Evolutionary conservation across 2,888 invertebrate species (phyloP).

Genomic region (Prosopocoilus inquinatus): DNA sequence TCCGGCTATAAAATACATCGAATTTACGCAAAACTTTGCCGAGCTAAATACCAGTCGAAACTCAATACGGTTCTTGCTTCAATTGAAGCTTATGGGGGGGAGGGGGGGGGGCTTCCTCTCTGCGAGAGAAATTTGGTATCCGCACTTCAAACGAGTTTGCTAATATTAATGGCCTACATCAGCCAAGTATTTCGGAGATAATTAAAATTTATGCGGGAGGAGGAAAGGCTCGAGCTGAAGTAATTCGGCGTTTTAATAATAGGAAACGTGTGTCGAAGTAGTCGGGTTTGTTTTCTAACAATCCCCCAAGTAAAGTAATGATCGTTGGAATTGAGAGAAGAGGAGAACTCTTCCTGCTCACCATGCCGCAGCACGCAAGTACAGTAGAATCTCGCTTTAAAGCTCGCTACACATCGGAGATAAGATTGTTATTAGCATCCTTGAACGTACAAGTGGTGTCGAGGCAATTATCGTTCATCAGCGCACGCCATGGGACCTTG

Average conservation of each 20-base stretch:
- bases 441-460: too few relatives aligned
- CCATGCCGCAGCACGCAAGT: too few relatives aligned
- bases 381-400: too few relatives aligned
- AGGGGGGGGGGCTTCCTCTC: constrained; percentile 15
- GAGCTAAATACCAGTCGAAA: constrained; percentile 10
- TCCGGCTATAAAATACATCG: too few relatives aligned
- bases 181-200: constrained; percentile 14
- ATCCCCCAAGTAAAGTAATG: too few relatives aligned
- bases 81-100: constrained; percentile 16
- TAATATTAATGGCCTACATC: constrained; percentile 17
- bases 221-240: constrained; percentile 7
- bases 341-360: background rate
- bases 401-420: too few relatives aligned
- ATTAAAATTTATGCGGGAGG: constrained; percentile 11
- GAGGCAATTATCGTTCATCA: too few relatives aligned
- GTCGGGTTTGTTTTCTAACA: background rate
- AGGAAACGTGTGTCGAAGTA: constrained; percentile 7
- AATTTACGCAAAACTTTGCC: background rate
- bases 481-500: too few relatives aligned
- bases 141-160: constrained; percentile 17
- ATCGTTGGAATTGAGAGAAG: background rate
- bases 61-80: constrained; percentile 13
- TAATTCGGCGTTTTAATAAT: constrained; percentile 7
- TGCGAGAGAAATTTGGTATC: constrained; percentile 16
- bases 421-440: too few relatives aligned